A percentile compares a stretch with the other conserved stretches of the same genome.
These are phyloP conservation scores for Diorhabda carinulata DNA, from an alignment of 1,140 invertebrate genomes.

Conservation along the genomic window DNA sequence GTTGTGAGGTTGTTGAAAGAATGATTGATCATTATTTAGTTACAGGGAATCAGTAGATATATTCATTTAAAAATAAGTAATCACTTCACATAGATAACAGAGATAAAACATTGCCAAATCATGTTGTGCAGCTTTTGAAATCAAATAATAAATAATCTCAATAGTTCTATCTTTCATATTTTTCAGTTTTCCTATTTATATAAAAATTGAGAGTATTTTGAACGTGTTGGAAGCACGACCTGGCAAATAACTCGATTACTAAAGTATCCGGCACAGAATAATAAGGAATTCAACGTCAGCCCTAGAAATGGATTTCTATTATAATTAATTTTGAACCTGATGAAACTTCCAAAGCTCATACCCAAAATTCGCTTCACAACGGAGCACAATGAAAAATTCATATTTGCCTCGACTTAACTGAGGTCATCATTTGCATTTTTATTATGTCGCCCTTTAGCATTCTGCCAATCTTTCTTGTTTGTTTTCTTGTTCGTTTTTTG, in stretches of 20 bases:
- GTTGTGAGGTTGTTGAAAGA: no score
- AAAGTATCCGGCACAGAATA: not conserved
- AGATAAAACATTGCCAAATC: no score
- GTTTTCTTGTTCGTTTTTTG: slow-evolving; percentile 29
- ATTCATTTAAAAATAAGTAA: no score
- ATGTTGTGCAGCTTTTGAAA: no score
- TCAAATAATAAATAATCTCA: no score
- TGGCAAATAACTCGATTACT: not conserved
- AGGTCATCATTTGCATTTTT: slow-evolving; percentile 32
- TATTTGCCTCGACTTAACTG: slow-evolving; percentile 30
- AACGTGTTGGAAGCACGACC: not conserved
- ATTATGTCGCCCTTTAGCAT: slow-evolving; percentile 25
- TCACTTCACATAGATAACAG: no score
- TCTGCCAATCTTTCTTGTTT: slow-evolving; percentile 24
- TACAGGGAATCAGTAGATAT: no score
- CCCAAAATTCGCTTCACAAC: slow-evolving; percentile 9
- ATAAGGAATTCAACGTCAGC: not conserved
- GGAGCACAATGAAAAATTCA: slow-evolving; percentile 29
- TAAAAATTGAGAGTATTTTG: not conserved
- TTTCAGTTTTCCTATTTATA: not conserved
- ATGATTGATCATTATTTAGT: no score
- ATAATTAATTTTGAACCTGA: not conserved
- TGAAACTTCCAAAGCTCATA: not conserved
- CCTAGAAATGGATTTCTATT: slow-evolving; percentile 2
- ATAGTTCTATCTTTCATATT: no score